These are phyloP conservation scores for Scatophagus argus DNA, from an alignment of 2,113 vertebrate species.

Conservation along the genomic window DNA sequence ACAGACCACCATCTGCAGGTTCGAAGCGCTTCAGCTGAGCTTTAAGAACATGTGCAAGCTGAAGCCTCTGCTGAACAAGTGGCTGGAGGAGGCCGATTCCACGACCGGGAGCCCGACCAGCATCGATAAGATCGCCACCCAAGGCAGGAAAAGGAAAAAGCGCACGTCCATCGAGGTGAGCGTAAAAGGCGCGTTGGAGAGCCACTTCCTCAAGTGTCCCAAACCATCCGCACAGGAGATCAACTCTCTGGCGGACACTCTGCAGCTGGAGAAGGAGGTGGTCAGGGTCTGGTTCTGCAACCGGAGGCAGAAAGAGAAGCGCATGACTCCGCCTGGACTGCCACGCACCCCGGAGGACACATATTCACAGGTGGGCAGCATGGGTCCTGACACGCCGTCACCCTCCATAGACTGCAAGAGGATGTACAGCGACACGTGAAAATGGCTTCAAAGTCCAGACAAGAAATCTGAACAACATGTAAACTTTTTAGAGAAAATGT, in stretches of 20 bases:
- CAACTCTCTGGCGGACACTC: slow-evolving; percentile 90
- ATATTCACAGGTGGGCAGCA: slow-evolving; percentile 95
- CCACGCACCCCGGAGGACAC: slow-evolving; percentile 95
- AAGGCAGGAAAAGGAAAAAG: slow-evolving; percentile 95
- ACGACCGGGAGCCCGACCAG: slow-evolving; percentile 92
- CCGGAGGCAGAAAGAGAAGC: slow-evolving; percentile 97
- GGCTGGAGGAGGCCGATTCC: slow-evolving; percentile 95
- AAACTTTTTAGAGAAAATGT: slow-evolving; percentile 27
- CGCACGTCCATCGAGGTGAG: slow-evolving; percentile 96
- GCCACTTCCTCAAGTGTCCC: slow-evolving; percentile 96
- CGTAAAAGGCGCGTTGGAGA: slow-evolving; percentile 94
- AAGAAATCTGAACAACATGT: neutral
- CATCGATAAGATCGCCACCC: slow-evolving; percentile 95
- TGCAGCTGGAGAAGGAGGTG: slow-evolving; percentile 95
- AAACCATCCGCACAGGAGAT: slow-evolving; percentile 98
- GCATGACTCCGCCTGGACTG: slow-evolving; percentile 97
- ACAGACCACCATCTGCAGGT: slow-evolving; percentile 91
- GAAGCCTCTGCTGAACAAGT: slow-evolving; percentile 91
- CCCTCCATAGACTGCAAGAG: slow-evolving; percentile 94
- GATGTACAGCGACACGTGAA: slow-evolving; percentile 95
- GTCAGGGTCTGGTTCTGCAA: slow-evolving; percentile 99
- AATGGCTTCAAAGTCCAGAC: neutral
- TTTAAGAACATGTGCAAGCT: slow-evolving; percentile 94
- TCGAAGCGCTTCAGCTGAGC: slow-evolving; percentile 91
- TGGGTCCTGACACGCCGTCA: slow-evolving; percentile 95